phyloP scores from a whole-genome alignment of 2,113 vertebrate genomes.

The Bubo scandiacus region DNA sequence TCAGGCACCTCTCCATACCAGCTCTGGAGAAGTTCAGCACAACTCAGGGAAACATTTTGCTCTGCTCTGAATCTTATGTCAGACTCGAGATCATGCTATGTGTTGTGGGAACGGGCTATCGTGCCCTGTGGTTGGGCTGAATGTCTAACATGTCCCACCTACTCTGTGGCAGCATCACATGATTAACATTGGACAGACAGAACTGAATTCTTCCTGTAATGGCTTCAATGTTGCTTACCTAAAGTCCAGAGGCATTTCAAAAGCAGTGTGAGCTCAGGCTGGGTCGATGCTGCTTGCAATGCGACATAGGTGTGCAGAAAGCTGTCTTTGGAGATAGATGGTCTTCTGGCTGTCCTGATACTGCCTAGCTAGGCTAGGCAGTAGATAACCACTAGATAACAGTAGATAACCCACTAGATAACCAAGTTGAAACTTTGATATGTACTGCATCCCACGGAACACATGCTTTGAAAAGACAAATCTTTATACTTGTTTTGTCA shows the following conservation, averaged over 20 bases:
- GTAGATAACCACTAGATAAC: background rate
- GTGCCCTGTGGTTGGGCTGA: background rate
- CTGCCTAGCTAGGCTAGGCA: background rate
- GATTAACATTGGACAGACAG: background rate
- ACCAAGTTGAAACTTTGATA: background rate
- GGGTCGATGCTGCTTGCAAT: background rate
- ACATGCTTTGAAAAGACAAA: background rate
- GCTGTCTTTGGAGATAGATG: background rate
- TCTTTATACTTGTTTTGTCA: background rate
- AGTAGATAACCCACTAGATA: background rate
- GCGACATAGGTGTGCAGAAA: background rate
- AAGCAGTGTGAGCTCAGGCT: background rate
- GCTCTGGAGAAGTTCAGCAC: background rate
- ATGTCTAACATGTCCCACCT: background rate
- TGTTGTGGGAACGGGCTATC: background rate
- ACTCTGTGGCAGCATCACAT: background rate
- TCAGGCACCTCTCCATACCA: background rate
- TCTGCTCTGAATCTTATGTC: background rate
- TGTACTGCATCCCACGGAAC: background rate
- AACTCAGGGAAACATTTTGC: background rate
- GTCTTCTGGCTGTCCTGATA: background rate
- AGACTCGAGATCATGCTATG: background rate
- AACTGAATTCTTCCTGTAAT: background rate
- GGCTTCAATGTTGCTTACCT: background rate
- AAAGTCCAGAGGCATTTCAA: background rate